Evolutionary conservation across 2,797 vertebrate species (phyloP).

Genomic region (Dryobates pubescens): DNA sequence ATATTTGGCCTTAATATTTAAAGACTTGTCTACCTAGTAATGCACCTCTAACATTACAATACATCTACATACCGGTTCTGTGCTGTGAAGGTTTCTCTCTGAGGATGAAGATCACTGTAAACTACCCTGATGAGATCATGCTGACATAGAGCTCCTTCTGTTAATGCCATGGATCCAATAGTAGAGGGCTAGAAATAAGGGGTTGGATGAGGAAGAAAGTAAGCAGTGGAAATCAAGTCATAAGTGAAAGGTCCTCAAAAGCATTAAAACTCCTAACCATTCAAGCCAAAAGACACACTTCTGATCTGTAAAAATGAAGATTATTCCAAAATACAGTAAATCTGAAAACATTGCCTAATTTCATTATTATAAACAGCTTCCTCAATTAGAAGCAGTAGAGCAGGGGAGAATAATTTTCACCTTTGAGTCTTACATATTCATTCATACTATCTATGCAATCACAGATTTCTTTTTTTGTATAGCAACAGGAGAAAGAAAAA

Average conservation of each 20-base stretch:
- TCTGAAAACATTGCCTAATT: not conserved
- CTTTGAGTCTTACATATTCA: not conserved
- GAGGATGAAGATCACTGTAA: constrained; percentile 96
- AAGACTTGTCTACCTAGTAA: not conserved
- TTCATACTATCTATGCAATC: not conserved
- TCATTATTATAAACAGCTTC: not conserved
- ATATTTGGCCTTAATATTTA: not conserved
- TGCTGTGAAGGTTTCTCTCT: constrained; percentile 97
- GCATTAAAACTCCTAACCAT: not conserved
- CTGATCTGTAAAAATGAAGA: not conserved
- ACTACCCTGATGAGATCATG: constrained; percentile 96
- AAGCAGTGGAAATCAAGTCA: not conserved
- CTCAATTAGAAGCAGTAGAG: not conserved
- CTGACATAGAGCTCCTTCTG: constrained; percentile 95
- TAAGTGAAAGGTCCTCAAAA: not conserved
- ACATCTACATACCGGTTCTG: constrained; percentile 89
- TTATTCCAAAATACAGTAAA: not conserved
- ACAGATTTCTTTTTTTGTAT: not conserved
- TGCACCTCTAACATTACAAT: not conserved
- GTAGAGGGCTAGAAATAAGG: constrained; percentile 86
- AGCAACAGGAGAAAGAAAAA: not conserved
- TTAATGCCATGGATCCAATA: constrained; percentile 96
- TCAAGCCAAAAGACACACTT: not conserved
- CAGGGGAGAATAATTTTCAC: not conserved
- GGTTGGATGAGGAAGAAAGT: not conserved